Base-by-base conservation (phyloP, 2,113 vertebrate species). In the Scomber japonicus region DNA sequence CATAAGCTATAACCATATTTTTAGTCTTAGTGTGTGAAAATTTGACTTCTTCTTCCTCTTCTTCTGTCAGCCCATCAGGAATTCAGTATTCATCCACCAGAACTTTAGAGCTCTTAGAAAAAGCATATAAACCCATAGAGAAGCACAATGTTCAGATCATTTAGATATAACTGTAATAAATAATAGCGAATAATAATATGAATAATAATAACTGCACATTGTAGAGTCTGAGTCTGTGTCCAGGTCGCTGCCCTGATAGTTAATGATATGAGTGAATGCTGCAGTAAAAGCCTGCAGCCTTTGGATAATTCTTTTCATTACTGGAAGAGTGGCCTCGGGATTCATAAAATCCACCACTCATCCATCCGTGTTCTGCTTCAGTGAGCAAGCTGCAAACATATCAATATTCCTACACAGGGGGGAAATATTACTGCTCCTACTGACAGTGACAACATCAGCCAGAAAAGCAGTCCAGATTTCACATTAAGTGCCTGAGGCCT, bases 321-420 rank as follows among this genome's bases (percentile, higher is more conserved):
- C 5, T 74, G 44, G 10, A 56, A 30, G 14, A 44, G 49, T 71
- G 65, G 67, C 63, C 51, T 80, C 56, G 71, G 80, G 78, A 90
- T 89, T 89, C 86, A 90, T 82, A 87, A 86, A 86, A 75, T 78
- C 21, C 19, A 48, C 40, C 59, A 67, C 54, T 63, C 82, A 79
- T 81, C 35, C 65, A 60, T 79, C 65, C 5, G 7, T 46, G 65
- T 75, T 82, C 64, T 54, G 81, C 82, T 85, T 82, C 84, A 71
- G 30, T 79, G 75, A 84, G 66, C 85, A 84, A 35, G 62, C 31
- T 57, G 82, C 81, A 92, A 94, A 92, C 83, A 91, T 75, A 85
- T 93, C 57, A 66, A 94, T 94, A 93, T 48, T 27, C 53, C 62
- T 66, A 53, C 61, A 10, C 19, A 69, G 66, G 14, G 35, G 44